phyloP scores from a whole-genome alignment of 2,888 invertebrate genomes.

The Diaperis boleti region DNA sequence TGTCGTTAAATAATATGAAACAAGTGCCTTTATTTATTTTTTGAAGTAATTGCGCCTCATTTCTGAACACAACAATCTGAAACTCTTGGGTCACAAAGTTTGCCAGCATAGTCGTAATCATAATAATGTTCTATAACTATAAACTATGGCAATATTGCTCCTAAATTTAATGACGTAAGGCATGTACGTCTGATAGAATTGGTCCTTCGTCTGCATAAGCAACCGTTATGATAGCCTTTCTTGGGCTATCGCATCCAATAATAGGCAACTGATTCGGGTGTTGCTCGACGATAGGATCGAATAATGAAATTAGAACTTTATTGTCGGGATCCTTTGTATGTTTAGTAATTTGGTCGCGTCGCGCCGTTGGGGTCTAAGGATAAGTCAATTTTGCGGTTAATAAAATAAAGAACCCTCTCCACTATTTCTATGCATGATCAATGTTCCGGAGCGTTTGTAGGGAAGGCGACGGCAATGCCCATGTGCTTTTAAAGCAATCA shows the following conservation, averaged over 20 bases:
- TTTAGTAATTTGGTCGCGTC: conserved; percentile 46
- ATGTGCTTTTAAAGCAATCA: conserved; percentile 53
- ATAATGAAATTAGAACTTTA: conserved; percentile 44
- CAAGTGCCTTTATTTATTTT: too few species aligned
- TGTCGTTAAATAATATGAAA: too few species aligned
- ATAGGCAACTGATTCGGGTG: conserved; percentile 29
- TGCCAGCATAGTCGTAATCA: too few species aligned
- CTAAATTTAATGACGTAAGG: too few species aligned
- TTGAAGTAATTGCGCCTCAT: too few species aligned
- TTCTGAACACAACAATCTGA: too few species aligned
- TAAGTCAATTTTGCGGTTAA: conserved; percentile 58
- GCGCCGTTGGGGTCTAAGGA: conserved; percentile 40
- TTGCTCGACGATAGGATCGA: conserved; percentile 12
- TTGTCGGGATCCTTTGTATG: conserved; percentile 42
- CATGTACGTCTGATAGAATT: too few species aligned
- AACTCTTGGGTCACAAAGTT: too few species aligned
- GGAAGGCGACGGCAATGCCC: conserved; percentile 45
- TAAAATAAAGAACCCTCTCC: conserved; percentile 55
- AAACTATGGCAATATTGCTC: too few species aligned
- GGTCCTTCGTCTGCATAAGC: too few species aligned
- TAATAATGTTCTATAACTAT: too few species aligned
- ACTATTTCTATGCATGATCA: conserved; percentile 56
- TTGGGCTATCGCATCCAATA: conserved; percentile 19
- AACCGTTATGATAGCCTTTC: conserved; percentile 1
- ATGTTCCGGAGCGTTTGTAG: conserved; percentile 48